Conservation (phyloP, 2,797 vertebrate genomes). For the Pseudochirops corinnae region DNA sequence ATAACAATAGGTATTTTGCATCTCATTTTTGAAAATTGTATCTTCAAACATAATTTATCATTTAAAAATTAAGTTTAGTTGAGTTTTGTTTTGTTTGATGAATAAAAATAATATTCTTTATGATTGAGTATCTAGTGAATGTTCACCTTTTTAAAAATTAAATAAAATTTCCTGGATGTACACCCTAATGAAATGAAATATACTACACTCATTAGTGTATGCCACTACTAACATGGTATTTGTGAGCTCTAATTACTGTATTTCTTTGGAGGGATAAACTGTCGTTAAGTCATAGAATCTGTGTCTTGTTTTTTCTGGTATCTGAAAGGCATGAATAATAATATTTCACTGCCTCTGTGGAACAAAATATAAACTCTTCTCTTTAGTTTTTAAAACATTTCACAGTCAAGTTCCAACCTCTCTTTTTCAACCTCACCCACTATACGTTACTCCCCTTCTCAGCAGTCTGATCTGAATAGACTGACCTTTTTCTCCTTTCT, state of each 20-base stretch:
- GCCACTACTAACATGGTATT: not conserved
- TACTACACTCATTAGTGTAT: not conserved
- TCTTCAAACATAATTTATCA: not conserved
- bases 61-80: not conserved
- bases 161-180: not conserved
- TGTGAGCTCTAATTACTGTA: not conserved
- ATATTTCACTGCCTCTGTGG: not conserved
- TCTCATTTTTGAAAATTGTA: constrained; percentile 18
- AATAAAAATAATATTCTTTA: not conserved
- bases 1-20: constrained; percentile 2
- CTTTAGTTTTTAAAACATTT: not conserved
- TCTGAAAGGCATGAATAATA: not conserved
- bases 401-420: not conserved
- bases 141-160: not conserved
- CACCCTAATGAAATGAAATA: not conserved
- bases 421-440: not conserved
- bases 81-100: not conserved
- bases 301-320: not conserved
- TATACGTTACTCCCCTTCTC: not conserved
- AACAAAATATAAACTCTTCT: not conserved
- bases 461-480: not conserved
- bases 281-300: not conserved
- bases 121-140: not conserved
- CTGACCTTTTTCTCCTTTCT: not conserved
- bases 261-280: not conserved